Conservation (phyloP, 2,888 invertebrate genomes). For the Drosophila austrosaltans region DNA sequence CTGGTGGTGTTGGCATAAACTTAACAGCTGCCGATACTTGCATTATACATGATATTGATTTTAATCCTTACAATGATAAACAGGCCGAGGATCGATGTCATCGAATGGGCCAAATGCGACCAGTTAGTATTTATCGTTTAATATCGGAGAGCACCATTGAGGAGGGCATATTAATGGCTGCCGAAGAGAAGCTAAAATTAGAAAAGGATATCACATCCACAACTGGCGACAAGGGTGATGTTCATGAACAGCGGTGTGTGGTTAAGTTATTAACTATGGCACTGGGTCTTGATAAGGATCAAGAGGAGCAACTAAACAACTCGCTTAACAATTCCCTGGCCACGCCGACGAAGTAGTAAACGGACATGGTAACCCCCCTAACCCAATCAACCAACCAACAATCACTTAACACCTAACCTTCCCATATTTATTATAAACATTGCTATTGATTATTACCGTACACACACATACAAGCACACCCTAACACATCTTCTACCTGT, state of each 20-base stretch:
- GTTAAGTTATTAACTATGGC: conserved; percentile 91
- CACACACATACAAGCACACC: not conserved
- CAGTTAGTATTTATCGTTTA: conserved; percentile 93
- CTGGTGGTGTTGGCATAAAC: conserved; percentile 98
- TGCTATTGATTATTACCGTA: not conserved
- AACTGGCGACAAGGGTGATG: conserved; percentile 85
- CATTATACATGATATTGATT: conserved; percentile 98
- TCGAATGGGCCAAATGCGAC: conserved; percentile 90
- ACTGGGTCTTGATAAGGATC: conserved; percentile 86
- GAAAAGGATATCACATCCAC: conserved; percentile 91
- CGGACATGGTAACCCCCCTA: no score
- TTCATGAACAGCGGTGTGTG: conserved; percentile 90
- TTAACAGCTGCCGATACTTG: conserved; percentile 97
- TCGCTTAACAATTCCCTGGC: conserved; percentile 72
- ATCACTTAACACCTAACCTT: conserved; percentile 1
- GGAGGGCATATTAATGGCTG: conserved; percentile 95
- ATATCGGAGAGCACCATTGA: conserved; percentile 95
- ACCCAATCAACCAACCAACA: conserved; percentile 3
- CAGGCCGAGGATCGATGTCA: conserved; percentile 97
- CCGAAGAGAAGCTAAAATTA: conserved; percentile 94
- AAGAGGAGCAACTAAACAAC: conserved; percentile 73
- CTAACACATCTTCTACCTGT: not conserved
- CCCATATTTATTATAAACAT: conserved; percentile 3
- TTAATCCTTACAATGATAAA: conserved; percentile 99
- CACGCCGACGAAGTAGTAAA: conserved; percentile 64